Conservation (phyloP, 1,140 invertebrate species). For the Drosophila sp. region DNA sequence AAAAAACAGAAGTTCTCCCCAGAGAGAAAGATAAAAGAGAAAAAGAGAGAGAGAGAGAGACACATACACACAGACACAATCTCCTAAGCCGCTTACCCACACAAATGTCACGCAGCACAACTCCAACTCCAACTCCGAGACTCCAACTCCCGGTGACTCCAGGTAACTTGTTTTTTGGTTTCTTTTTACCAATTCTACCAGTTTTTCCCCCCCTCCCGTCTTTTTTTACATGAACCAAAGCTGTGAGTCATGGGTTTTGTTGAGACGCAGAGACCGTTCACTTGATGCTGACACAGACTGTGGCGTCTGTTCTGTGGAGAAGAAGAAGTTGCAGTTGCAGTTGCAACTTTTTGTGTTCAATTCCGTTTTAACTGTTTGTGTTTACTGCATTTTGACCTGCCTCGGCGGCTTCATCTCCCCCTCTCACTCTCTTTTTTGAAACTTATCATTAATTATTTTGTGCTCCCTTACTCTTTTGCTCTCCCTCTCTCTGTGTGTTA, state of each 20-base stretch:
- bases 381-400: constrained; percentile 71
- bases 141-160: constrained; percentile 29
- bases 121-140: constrained; percentile 22
- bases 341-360: constrained; percentile 50
- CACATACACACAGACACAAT: constrained; percentile 44
- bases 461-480: constrained; percentile 10
- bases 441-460: constrained; percentile 30
- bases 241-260: constrained; percentile 54
- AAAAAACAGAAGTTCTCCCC: constrained; percentile 4
- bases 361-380: constrained; percentile 70
- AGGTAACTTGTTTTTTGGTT: constrained; percentile 70
- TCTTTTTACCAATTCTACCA: constrained; percentile 54
- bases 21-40: background rate
- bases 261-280: constrained; percentile 14
- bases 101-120: constrained; percentile 72
- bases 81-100: constrained; percentile 74
- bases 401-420: background rate
- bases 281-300: constrained; percentile 42
- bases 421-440: constrained; percentile 28
- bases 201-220: constrained; percentile 49
- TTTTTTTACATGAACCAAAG: constrained; percentile 61
- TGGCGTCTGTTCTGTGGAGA: constrained; percentile 53
- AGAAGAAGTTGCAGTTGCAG: constrained; percentile 47
- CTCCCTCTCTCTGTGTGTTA: constrained; percentile 35
- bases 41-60: constrained; percentile 9